Percentiles rank a stretch among this genome's conserved stretches.
Conservation (phyloP, 2,888 invertebrate genomes). For the Cacoxenus indagator region DNA sequence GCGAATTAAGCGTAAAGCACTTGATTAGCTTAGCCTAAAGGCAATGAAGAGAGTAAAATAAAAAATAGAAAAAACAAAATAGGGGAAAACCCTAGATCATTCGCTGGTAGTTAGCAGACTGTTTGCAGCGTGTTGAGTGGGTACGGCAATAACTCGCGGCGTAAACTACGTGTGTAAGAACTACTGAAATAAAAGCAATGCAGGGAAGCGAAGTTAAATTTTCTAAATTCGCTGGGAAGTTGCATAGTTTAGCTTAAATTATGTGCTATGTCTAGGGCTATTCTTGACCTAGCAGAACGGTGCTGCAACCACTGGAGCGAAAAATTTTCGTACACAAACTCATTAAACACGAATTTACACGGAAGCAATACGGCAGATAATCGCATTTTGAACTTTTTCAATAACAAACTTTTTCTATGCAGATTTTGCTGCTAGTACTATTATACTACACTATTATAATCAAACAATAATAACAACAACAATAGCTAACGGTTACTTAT, state of each 20-base stretch:
- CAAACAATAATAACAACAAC: conserved; percentile 1
- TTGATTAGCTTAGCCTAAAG: neutral
- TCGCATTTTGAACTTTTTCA: conserved; percentile 63
- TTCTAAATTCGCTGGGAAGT: neutral
- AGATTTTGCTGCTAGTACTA: neutral
- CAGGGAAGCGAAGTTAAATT: neutral
- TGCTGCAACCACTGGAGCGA: neutral
- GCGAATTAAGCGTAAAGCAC: neutral
- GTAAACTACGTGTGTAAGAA: too few species aligned
- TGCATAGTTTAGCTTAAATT: neutral
- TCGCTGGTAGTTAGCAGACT: neutral
- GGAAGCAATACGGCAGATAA: conserved; percentile 34
- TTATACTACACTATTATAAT: neutral
- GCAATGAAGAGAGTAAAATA: neutral
- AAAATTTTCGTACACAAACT: neutral
- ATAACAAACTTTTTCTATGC: conserved; percentile 50
- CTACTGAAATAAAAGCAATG: too few species aligned
- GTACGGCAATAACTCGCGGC: too few species aligned
- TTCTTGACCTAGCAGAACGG: neutral
- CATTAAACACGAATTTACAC: neutral
- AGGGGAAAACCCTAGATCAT: neutral
- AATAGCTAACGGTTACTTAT: neutral
- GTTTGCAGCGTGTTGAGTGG: too few species aligned
- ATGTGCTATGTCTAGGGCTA: neutral
- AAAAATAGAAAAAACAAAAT: neutral